Base-by-base conservation (phyloP, 1,140 invertebrate species). In the Philopotamus ludificatus region DNA sequence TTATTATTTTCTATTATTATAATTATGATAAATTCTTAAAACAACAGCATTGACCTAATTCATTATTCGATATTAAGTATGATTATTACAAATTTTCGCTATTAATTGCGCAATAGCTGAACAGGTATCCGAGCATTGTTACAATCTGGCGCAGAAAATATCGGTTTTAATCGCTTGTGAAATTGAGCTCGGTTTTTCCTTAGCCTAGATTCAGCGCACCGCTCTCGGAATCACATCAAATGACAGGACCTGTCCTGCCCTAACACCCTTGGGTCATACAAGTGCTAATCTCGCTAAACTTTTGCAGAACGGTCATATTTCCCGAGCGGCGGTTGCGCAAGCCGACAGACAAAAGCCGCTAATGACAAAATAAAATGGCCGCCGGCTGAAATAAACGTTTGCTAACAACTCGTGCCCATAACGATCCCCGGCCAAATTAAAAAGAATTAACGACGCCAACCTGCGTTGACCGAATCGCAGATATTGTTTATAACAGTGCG, bases 351-450 rank as follows among this genome's bases (percentile, higher is more conserved):
- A 50, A 62, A 50, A 53, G 57, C 60, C 54, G 60, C 66, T 67
- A 67, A 67, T 67, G 66, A 67, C 54, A 67, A 67, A 63, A 61
- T 20, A 39, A 67, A 65, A 65, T 15, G 21, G 57, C 53, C 66
- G 44, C 54, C 18, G 54, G 66, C 54, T 50, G 47, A 45, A 20
- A 28, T 57, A 54, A 39, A 26, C 39, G 41, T 54, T 45, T 51
- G 63, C 28, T 23, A 21, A 12, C 28, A 34, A 41, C 57, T 9
- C 65, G 42, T 51, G 22, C 59, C 58, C 41, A 15, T 54, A 60
- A 66, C 63, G 42, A 65, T 60, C 63, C 41, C 18, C 4, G 9
- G 15, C 15, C 3, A 4, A 25, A 54, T n/a, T 54, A n/a, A 28
- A 28, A 54, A 54, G 28, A 54, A 25, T 26, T 28, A 54, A 12